Percentiles rank a stretch among this genome's conserved stretches.
phyloP scores from a whole-genome alignment of 2,113 vertebrate species.

The Zonotrichia leucophrys region DNA sequence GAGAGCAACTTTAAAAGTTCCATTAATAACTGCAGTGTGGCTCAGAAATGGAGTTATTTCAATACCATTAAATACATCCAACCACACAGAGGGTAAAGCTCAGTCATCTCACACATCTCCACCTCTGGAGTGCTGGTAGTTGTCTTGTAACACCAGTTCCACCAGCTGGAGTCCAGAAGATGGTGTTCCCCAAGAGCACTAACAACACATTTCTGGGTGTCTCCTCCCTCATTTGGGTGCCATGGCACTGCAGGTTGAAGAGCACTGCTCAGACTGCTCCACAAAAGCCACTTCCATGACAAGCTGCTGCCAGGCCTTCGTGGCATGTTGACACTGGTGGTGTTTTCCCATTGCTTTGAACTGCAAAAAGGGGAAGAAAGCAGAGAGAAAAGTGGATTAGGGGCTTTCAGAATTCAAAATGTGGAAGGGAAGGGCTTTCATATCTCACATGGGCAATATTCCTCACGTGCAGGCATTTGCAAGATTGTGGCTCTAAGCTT shows the following conservation, averaged over 20 bases:
- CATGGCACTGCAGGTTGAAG: neutral
- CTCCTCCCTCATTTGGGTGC: neutral
- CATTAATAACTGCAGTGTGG: neutral
- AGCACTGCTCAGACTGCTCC: neutral
- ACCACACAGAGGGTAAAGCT: neutral
- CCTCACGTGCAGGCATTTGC: neutral
- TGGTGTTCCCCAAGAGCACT: neutral
- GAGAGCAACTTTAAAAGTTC: neutral
- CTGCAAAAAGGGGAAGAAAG: neutral
- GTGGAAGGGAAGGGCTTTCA: neutral
- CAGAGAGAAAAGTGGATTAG: neutral
- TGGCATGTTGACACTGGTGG: neutral
- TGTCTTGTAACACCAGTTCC: neutral
- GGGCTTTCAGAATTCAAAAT: neutral
- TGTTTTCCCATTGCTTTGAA: neutral
- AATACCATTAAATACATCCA: neutral
- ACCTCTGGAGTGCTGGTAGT: neutral
- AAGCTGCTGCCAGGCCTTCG: neutral
- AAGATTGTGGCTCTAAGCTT: neutral
- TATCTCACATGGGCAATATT: neutral
- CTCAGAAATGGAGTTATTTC: neutral
- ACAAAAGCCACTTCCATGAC: neutral
- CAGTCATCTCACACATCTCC: neutral
- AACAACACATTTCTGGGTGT: neutral
- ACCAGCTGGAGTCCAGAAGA: neutral